phyloP scores from a whole-genome alignment of 2,113 vertebrate genomes.

The Amphilophus citrinellus region DNA sequence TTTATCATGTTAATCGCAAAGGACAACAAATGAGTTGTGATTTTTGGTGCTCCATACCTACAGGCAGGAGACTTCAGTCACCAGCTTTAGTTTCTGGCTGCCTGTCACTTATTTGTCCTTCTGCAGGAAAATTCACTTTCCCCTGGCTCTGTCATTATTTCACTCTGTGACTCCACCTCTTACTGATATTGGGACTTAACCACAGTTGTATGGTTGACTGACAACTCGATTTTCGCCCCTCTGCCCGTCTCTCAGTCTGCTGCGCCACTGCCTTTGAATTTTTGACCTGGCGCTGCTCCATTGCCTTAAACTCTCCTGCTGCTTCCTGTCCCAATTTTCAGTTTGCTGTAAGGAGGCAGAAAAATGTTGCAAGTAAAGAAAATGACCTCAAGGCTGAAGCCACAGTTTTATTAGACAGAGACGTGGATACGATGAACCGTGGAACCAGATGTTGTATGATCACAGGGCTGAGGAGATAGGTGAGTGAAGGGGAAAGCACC shows the following conservation, averaged over 20 bases:
- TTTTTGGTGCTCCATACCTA: neutral
- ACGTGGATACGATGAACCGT: slow-evolving; percentile 7
- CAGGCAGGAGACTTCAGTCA: neutral
- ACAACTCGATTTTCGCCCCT: neutral
- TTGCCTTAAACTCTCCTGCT: neutral
- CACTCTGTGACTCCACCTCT: neutral
- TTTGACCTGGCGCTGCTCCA: neutral
- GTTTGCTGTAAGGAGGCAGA: neutral
- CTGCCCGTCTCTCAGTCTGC: neutral
- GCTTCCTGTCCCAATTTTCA: slow-evolving; percentile 26
- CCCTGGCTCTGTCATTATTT: neutral
- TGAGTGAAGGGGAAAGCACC: slow-evolving; percentile 23
- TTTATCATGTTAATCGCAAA: neutral
- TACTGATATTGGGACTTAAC: fast-evolving
- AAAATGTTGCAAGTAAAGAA: slow-evolving; percentile 25
- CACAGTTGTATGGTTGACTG: neutral
- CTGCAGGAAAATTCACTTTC: neutral
- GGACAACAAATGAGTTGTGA: neutral
- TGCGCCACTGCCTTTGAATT: neutral
- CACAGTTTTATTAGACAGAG: slow-evolving; percentile 31
- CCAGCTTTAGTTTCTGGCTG: neutral
- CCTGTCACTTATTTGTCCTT: slow-evolving; percentile 7
- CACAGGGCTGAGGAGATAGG: slow-evolving; percentile 33
- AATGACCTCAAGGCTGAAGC: slow-evolving; percentile 31
- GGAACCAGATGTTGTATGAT: slow-evolving; percentile 63